A percentile compares a stretch with the other conserved stretches of the same genome.
These are phyloP conservation scores for Zele albiditarsus DNA, from an alignment of 2,888 invertebrate genomes.

Conservation along the genomic window DNA sequence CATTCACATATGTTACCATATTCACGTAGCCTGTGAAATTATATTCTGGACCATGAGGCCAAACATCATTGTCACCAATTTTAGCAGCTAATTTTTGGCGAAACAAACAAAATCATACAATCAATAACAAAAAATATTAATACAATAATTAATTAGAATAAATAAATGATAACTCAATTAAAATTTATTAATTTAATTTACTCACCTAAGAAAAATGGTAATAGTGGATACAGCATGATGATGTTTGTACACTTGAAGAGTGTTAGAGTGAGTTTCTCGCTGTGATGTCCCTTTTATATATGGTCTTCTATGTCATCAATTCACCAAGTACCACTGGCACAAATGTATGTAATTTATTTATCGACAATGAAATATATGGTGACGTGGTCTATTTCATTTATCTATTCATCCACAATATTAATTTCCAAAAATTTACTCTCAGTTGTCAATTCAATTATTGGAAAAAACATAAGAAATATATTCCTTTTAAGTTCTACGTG, in stretches of 20 bases:
- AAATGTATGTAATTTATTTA: neutral
- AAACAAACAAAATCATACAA: no score
- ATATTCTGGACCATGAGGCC: constrained; percentile 56
- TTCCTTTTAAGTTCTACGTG: no score
- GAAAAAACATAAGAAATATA: no score
- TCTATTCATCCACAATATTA: no score
- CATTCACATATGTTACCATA: constrained; percentile 50
- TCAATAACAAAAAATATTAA: neutral
- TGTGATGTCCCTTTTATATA: constrained; percentile 11
- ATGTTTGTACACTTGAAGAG: neutral
- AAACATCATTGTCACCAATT: constrained; percentile 44
- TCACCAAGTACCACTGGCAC: neutral
- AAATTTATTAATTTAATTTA: neutral
- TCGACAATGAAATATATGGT: no score
- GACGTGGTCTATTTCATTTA: neutral
- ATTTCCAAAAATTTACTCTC: no score
- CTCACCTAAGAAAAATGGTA: constrained; percentile 48
- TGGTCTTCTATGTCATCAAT: neutral
- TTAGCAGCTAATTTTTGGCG: constrained; percentile 48
- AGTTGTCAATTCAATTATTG: no score
- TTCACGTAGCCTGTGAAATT: constrained; percentile 50
- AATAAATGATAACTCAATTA: neutral
- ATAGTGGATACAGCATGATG: constrained; percentile 46
- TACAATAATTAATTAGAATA: neutral
- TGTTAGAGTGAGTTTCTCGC: neutral